These are phyloP conservation scores for Holacanthus passer DNA, from an alignment of 2,113 vertebrate species.

Conservation along the genomic window DNA sequence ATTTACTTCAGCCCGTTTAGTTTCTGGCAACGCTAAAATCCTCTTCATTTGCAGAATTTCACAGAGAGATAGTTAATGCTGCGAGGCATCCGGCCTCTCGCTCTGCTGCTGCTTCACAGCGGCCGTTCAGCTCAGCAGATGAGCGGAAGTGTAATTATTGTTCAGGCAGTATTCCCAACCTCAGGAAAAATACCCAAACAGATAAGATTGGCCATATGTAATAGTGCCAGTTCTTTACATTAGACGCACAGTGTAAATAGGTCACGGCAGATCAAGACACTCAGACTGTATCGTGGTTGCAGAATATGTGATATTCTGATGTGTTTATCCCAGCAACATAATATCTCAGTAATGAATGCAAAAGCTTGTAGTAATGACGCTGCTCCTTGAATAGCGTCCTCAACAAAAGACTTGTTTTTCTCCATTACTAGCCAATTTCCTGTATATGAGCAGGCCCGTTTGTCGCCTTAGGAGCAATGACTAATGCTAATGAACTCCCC, in stretches of 20 bases:
- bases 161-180: constrained; percentile 51
- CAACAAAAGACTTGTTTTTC: constrained; percentile 23
- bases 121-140: constrained; percentile 36
- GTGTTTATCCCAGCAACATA: constrained; percentile 15
- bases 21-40: constrained; percentile 61
- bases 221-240: constrained; percentile 25
- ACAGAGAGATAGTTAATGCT: constrained; percentile 57
- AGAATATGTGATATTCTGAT: constrained; percentile 7
- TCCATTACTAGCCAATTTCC: constrained; percentile 52
- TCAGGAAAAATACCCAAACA: constrained; percentile 24
- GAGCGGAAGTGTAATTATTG: constrained; percentile 58
- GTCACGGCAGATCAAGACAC: constrained; percentile 15
- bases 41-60: constrained; percentile 72
- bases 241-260: constrained; percentile 34
- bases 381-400: constrained; percentile 30
- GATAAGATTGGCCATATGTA: constrained; percentile 13
- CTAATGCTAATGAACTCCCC: constrained; percentile 60
- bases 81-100: constrained; percentile 47
- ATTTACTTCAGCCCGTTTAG: constrained; percentile 64
- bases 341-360: constrained; percentile 30
- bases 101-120: constrained; percentile 40
- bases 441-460: constrained; percentile 38
- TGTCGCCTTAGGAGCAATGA: constrained; percentile 50
- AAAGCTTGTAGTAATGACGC: constrained; percentile 32
- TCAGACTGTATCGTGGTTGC: constrained; percentile 2